Evolutionary conservation across 2,113 vertebrate genomes (phyloP), one percentile per base, ranked within the genome.

Genomic region (Struthio camelus): DNA sequence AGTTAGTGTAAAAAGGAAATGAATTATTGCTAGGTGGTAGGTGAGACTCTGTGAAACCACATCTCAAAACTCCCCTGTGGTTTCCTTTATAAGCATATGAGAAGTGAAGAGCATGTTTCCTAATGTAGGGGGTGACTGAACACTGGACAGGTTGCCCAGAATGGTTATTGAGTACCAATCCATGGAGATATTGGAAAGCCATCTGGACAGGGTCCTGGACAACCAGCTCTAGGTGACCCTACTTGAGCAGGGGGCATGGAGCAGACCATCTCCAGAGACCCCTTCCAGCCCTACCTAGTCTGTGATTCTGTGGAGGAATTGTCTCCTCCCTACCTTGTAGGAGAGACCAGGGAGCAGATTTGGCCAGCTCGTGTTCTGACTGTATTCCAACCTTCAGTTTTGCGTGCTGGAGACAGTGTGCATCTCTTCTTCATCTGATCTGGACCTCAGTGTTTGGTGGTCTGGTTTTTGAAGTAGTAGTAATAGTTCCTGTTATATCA

Each of bases 1-100:
- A 19, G 16, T 12, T 25, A 7, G 8, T 67, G 28, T 12, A 32
- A 61, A 85, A 66, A 34, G 9, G 19, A 65, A 56, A 30, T 0
- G 0, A 79, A 36, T 69, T 56, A 67, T 22, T 76, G 25, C 6
- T 44, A 1, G 1, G 28, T 17, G 25, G 7, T 44, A 1, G 1
- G 28, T 17, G 28, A 91, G 32, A n/a, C 24, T 59, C 84, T 89
- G 32, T 72, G 56, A 93, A 88, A 23, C 19, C 3, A 0, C 23
- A 25, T 71, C 24, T 3, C 5, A 71, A 79, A 71, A 54, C 2
- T 4, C 15, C 17, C 34, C 7, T 4, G 9, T 70, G 18, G 38
- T 72, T 81, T 71, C 58, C n/a, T 82, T 10, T 71, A 0, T n/a
- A 44, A 65, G 8, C 61, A 3, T 5, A 34, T 7, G 38, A 80